Base-by-base conservation (phyloP, 2,113 vertebrate species). In the Anolis sagrei region DNA sequence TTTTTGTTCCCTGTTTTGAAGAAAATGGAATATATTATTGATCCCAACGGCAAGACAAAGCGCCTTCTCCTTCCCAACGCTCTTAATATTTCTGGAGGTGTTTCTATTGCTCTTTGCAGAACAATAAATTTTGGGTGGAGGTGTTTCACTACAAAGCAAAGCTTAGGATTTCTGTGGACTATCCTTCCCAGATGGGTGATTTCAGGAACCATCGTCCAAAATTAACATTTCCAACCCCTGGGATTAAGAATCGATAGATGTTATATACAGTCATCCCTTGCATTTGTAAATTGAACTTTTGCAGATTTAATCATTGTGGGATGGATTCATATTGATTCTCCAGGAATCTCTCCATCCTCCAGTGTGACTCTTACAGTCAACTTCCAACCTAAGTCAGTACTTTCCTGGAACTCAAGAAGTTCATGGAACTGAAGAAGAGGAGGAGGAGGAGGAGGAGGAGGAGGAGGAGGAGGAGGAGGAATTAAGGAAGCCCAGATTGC, bases 391-490 rank as follows among this genome's bases (percentile, higher is more conserved):
- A n/a, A n/a, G n/a, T n/a, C n/a, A n/a, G n/a, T n/a, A n/a, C n/a
- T n/a, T n/a, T n/a, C 51, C 51, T 54, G 51, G 51, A 11, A 54
- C 51, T 54, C 51, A 13, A 13, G 19, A 86, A 91, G 81, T 94
- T 96, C 95, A 95, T 94, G 95, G 95, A 95, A 94, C 91, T 94
- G 91, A 94, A 93, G 93, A 92, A 95, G 90, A n/a, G n/a, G n/a
- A n/a, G n/a, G n/a, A n/a, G n/a, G n/a, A n/a, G n/a, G n/a, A n/a
- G n/a, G n/a, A n/a, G n/a, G n/a, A n/a, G n/a, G n/a, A n/a, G n/a
- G n/a, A n/a, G n/a, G n/a, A n/a, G n/a, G n/a, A 94, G 94, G 89
- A 95, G 97, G 96, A 95, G 97, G 96, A 97, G 97, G 93, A 97
- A 97, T 97, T 96, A 97, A 95, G 93, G 95, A 93, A 95, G 92